A percentile compares a stretch with the other conserved stretches of the same genome.
Conservation (phyloP, 2,888 invertebrate genomes). For the Erynnis tages region DNA sequence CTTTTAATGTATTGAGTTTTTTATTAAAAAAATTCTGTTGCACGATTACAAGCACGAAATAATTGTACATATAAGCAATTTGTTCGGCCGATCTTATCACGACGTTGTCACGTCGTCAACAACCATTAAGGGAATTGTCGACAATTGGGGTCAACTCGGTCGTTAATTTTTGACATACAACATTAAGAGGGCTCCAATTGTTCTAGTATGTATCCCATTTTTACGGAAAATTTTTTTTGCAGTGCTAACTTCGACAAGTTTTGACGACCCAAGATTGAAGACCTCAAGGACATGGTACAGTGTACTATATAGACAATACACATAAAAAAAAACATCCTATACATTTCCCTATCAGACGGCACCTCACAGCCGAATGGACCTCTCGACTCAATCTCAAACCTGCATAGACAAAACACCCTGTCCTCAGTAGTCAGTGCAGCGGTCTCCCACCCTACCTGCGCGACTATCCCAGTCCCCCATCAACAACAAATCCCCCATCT, state of each 20-base stretch:
- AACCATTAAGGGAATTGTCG: conserved; percentile 65
- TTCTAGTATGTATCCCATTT: no score
- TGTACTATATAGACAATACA: no score
- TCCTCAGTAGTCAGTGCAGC: conserved; percentile 57
- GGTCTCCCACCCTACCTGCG: conserved; percentile 67
- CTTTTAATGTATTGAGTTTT: no score
- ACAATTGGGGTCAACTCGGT: conserved; percentile 65
- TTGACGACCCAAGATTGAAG: no score
- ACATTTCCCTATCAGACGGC: conserved; percentile 12
- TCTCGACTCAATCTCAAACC: conserved; percentile 59
- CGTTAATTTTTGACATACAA: conserved; percentile 45
- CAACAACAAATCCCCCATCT: conserved; percentile 50
- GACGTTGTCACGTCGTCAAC: conserved; percentile 61
- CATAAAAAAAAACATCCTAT: no score
- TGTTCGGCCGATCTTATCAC: conserved; percentile 53
- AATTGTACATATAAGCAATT: conserved; percentile 42
- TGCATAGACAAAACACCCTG: conserved; percentile 67
- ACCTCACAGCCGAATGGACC: conserved; percentile 64
- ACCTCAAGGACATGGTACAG: no score
- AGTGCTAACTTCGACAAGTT: no score
- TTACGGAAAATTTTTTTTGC: no score
- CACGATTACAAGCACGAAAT: not conserved
- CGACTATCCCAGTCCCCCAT: conserved; percentile 52
- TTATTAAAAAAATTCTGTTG: not conserved
- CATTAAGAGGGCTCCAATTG: no score